phyloP scores from a whole-genome alignment of 2,797 vertebrate species.

The Squalus acanthias region DNA sequence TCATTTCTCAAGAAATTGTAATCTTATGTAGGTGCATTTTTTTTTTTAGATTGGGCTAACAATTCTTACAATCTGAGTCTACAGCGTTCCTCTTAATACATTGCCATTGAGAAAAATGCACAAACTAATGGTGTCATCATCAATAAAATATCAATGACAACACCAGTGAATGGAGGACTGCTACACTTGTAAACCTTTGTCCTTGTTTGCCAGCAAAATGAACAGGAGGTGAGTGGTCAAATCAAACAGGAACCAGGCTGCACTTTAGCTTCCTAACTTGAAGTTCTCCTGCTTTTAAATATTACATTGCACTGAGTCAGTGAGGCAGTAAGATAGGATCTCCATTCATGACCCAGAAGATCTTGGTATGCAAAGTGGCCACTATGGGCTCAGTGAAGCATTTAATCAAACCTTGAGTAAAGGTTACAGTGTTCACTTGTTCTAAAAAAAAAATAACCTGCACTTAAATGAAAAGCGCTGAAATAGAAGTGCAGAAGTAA shows the following conservation, averaged over 20 bases:
- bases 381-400: not conserved
- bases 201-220: not conserved
- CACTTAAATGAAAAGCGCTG: not conserved
- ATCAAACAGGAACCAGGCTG: not conserved
- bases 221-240: not conserved
- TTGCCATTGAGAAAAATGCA: not conserved
- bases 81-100: not conserved
- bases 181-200: not conserved
- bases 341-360: conserved; percentile 6
- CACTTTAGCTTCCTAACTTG: not conserved
- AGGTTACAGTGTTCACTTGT: not conserved
- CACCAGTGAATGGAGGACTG: not conserved
- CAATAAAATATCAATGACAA: not conserved
- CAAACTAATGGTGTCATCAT: not conserved
- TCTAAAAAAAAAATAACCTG: not conserved
- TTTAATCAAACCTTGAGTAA: not conserved
- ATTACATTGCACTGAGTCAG: not conserved
- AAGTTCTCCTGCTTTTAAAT: not conserved
- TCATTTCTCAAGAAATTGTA: not conserved
- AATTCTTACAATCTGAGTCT: not conserved
- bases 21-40: not conserved
- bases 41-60: not conserved
- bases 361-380: not conserved
- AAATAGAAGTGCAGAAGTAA: not conserved
- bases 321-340: not conserved